These are phyloP conservation scores for Myotis myotis DNA, from an alignment of 2,797 vertebrate species.

Conservation along the genomic window DNA sequence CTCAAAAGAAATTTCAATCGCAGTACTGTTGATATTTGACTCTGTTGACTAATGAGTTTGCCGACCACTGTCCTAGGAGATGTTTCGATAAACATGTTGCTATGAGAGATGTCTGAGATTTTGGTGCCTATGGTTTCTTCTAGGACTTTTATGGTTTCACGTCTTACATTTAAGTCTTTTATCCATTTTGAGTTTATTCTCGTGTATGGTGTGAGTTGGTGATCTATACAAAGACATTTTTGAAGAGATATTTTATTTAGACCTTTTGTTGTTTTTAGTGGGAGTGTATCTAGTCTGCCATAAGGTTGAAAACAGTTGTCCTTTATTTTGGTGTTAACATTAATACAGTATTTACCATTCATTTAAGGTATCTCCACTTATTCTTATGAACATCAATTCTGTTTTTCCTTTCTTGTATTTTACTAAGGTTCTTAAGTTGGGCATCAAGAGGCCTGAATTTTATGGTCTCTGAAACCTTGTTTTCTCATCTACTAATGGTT, in stretches of 20 bases:
- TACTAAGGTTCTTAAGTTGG: neutral
- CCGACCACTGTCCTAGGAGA: too few relatives aligned
- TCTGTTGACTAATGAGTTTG: too few relatives aligned
- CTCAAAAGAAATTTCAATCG: too few relatives aligned
- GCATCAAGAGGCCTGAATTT: neutral
- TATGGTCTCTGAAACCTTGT: neutral
- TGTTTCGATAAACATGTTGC: too few relatives aligned
- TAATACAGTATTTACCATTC: neutral
- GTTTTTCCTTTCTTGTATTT: neutral
- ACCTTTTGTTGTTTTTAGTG: neutral
- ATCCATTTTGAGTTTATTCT: too few relatives aligned
- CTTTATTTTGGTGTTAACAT: neutral
- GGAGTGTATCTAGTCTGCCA: neutral
- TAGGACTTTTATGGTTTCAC: too few relatives aligned
- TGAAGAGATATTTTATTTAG: conserved; percentile 6
- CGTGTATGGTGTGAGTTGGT: too few relatives aligned
- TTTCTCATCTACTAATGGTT: neutral
- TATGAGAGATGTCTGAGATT: too few relatives aligned
- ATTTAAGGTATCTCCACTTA: neutral
- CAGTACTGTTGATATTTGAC: too few relatives aligned
- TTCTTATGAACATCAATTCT: neutral
- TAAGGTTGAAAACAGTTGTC: neutral
- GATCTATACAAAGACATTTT: neutral
- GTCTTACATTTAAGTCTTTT: too few relatives aligned
- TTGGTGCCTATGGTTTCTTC: too few relatives aligned